A percentile compares a stretch with the other conserved stretches of the same genome.
These are phyloP conservation scores for Phocides pigmalion DNA, from an alignment of 1,140 invertebrate genomes.

Conservation along the genomic window DNA sequence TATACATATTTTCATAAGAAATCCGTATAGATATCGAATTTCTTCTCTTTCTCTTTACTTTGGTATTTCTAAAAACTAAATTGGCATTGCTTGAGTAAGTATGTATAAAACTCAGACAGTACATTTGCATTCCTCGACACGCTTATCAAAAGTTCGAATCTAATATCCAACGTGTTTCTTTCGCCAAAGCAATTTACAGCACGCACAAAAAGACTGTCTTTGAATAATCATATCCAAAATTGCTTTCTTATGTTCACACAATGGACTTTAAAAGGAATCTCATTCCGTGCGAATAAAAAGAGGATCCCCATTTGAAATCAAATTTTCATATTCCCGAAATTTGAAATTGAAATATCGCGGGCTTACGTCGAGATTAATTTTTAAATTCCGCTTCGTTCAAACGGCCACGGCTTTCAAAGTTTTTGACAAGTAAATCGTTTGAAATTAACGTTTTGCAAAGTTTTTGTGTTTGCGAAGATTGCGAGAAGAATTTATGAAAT, in stretches of 20 bases:
- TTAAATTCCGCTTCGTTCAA: constrained; percentile 51
- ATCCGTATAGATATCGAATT: too few relatives aligned
- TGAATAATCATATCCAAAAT: constrained; percentile 36
- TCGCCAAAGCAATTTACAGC: constrained; percentile 19
- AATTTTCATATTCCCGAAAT: constrained; percentile 59
- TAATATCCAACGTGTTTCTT: constrained; percentile 11
- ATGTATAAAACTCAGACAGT: neutral
- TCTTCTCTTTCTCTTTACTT: too few relatives aligned
- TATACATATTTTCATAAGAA: too few relatives aligned
- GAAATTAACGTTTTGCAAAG: constrained; percentile 52
- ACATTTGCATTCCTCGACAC: neutral
- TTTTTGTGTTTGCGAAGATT: neutral
- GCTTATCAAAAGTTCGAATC: neutral
- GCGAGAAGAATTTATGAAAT: constrained; percentile 11
- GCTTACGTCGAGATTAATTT: constrained; percentile 58
- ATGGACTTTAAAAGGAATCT: constrained; percentile 32
- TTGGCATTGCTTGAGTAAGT: neutral
- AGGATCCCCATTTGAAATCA: constrained; percentile 45
- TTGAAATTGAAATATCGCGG: constrained; percentile 61
- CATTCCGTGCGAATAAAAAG: constrained; percentile 19
- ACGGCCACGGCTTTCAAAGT: constrained; percentile 55
- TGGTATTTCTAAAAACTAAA: neutral
- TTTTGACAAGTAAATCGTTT: constrained; percentile 62
- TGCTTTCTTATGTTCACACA: constrained; percentile 31
- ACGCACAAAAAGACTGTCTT: constrained; percentile 15